These are phyloP conservation scores for Pterophyllum scalare DNA, from an alignment of 2,113 vertebrate species.

Conservation along the genomic window DNA sequence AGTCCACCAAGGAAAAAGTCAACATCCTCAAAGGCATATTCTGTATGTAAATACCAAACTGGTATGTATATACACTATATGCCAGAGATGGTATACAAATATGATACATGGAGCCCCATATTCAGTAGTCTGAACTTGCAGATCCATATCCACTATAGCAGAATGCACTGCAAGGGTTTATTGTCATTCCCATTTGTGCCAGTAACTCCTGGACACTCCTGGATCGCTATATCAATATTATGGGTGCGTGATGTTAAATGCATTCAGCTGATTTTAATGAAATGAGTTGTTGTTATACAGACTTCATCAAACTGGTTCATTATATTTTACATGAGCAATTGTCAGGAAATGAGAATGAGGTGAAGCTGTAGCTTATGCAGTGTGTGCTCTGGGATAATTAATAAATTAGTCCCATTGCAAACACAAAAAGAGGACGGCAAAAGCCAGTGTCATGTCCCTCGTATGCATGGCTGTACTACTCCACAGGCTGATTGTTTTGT, in stretches of 20 bases:
- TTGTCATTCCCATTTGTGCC: background rate
- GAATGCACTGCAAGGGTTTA: background rate
- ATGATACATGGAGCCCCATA: no score
- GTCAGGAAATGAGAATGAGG: background rate
- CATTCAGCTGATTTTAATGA: background rate
- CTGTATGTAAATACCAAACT: no score
- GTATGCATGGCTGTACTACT: background rate
- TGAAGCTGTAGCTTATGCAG: background rate
- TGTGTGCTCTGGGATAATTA: background rate
- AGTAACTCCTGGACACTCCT: background rate
- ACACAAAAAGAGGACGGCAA: background rate
- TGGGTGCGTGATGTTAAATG: background rate
- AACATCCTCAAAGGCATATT: background rate
- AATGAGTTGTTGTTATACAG: background rate
- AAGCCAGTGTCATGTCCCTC: background rate
- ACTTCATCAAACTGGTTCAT: slow-evolving; percentile 6
- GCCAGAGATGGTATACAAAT: no score
- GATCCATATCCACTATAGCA: no score
- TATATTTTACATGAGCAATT: background rate
- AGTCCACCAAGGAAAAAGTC: accelerated
- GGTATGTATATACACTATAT: no score
- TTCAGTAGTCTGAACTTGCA: no score
- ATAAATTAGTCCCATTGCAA: background rate
- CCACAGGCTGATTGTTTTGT: background rate
- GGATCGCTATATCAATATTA: background rate